Evolutionary conservation across 2,888 invertebrate species (phyloP).

Genomic region (Drosophila parthenogenetica): DNA sequence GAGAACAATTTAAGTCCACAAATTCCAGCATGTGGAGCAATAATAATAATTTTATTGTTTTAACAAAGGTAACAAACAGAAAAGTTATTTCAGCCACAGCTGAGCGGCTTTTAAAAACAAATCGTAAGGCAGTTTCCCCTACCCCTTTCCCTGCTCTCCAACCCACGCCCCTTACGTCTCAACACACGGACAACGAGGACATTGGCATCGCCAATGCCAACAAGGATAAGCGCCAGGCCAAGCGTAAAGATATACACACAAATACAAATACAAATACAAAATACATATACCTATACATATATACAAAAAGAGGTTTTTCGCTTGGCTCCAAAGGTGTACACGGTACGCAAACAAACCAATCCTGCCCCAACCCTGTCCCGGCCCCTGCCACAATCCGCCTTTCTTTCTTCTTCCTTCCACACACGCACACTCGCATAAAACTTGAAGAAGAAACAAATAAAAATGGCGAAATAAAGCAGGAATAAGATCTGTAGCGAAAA

Average conservation of each 20-base stretch:
- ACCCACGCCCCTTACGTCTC: neutral
- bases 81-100: constrained; percentile 80
- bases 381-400: neutral
- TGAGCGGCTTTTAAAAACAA: constrained; percentile 80
- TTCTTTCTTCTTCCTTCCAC: constrained; percentile 8
- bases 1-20: constrained; percentile 75
- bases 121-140: constrained; percentile 60
- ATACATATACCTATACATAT: constrained; percentile 14
- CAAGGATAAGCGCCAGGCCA: constrained; percentile 76
- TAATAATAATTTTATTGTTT: constrained; percentile 84
- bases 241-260: constrained; percentile 71
- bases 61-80: constrained; percentile 81
- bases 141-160: neutral
- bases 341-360: constrained; percentile 53
- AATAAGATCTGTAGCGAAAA: constrained; percentile 79
- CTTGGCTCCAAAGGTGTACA: constrained; percentile 52
- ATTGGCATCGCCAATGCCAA: constrained; percentile 36
- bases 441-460: constrained; percentile 73
- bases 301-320: constrained; percentile 69
- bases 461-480: constrained; percentile 79
- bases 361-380: neutral
- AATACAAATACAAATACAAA: constrained; percentile 10
- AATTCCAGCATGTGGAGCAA: constrained; percentile 83
- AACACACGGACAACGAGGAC: constrained; percentile 22
- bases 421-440: constrained; percentile 37